Conservation (phyloP, 2,797 vertebrate species). For the Leuciscus waleckii region DNA sequence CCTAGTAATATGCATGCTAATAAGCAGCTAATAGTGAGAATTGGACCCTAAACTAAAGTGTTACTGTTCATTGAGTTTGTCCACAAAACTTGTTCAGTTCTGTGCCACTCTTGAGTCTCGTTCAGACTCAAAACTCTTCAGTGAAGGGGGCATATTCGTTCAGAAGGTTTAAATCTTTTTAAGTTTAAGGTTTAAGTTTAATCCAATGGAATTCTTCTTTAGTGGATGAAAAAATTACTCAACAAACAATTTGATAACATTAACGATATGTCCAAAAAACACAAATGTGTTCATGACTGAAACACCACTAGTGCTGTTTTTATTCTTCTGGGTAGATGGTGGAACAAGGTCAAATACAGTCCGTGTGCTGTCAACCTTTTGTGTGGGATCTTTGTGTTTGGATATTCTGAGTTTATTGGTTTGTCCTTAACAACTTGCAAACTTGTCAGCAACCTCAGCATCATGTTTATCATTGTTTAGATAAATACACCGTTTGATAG, state of each 20-base stretch:
- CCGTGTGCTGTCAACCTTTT: not conserved
- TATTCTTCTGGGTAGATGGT: not conserved
- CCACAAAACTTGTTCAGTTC: not conserved
- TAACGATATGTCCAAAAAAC: not conserved
- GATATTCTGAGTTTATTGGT: not conserved
- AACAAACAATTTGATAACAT: not conserved
- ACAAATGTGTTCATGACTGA: not conserved
- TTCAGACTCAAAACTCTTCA: not conserved
- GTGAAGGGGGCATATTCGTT: not conserved
- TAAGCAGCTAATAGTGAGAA: too few species aligned
- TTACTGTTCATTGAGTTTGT: not conserved
- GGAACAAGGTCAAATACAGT: constrained; percentile 6
- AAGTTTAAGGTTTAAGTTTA: too few species aligned
- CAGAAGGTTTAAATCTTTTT: not conserved
- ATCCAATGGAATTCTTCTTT: not conserved
- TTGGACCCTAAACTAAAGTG: too few species aligned
- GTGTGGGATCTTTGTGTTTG: not conserved
- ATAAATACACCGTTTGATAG: constrained; percentile 11
- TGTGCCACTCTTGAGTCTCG: not conserved
- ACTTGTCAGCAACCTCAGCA: not conserved
- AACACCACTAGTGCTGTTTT: constrained; percentile 26
- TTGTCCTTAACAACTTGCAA: constrained; percentile 1
- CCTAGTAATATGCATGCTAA: too few species aligned
- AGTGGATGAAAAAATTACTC: not conserved
- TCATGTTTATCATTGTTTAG: constrained; percentile 20